Base-by-base conservation (phyloP, 2,797 vertebrate species). In the Crypturellus tataupa region DNA sequence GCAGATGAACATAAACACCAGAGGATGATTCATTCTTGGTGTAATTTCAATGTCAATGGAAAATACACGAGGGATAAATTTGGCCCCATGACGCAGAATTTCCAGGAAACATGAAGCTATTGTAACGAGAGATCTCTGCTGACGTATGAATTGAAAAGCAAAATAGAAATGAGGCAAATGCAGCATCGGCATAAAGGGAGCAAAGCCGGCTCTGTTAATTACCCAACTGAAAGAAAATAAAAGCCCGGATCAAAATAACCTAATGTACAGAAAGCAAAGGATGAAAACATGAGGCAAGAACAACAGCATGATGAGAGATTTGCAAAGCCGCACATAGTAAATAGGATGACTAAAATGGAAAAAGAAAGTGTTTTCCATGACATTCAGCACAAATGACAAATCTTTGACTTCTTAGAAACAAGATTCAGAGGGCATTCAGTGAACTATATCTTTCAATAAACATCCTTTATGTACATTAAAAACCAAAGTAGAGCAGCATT, bases 51-150 rank as follows among this genome's bases (percentile, higher is more conserved):
- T 89, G 89, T 86, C 88, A 79, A 42, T 84, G 90, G 80, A 96
- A 96, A 96, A 95, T 87, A 94, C 62, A 91, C 31, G 14, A 55
- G 60, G 67, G 80, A 91, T 96, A 92, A 96, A 94, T 93, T 56
- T 95, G 91, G 79, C 64, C 62, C 72, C 1, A 0, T 94, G 95
- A 96, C 29, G 65, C 92, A 93, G 83, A 93, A 83, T 79, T 96
- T 97, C 96, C 95, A 97, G 92, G 96, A 97, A 96, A 96, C 67
- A 82, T 87, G 68, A 93, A 93, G 68, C 47, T 89, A 59, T 92
- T 95, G 95, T 94, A 97, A 97, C 86, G 49, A 80, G 92, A 97
- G 94, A 93, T 78, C 87, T 96, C 40, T 18, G 77, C 89, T 97
- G 94, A 97, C 42, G 84, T 96, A 93, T 88, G 59, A 95, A 94